Base-by-base conservation (phyloP, 1,140 invertebrate genomes). In the Potamilus streckersoni region DNA sequence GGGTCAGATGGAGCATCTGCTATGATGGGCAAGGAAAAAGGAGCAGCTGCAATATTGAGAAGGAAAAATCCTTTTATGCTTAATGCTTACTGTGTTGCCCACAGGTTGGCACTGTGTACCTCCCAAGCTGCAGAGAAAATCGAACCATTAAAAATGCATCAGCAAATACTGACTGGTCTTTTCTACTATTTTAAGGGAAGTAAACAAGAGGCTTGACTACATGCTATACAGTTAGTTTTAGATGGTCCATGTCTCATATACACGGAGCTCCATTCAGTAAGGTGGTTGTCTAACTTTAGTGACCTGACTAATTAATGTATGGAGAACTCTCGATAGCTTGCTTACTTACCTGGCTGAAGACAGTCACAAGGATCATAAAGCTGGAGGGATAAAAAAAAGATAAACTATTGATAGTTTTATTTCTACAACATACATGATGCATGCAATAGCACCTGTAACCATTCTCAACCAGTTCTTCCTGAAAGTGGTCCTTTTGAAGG, bases 251-350 rank as follows among this genome's bases (percentile, higher is more conserved):
- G 15, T 14, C 76, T 74, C n/a, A 65, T 20, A 11, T 56, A 31
- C 31, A 78, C 74, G 58, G 72, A 74, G 56, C 57, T 78, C 19
- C 76, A 78, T 56, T 58, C 76, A 64, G 76, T 78, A 16, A 58
- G 72, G 55, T 78, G 76, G 72, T 17, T 78, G 55, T 74, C 67
- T 19, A 74, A 67, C 63, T 74, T 70, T 59, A 67, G 59, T 58
- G 77, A 72, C 19, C 59, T 79, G 20, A 56, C 23, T 56, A 31
- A 69, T 15, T 56, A 31, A 69, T 15, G 65, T 74, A 16, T 63
- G 69, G 20, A 67, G 76, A 19, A 73, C 31, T 23, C 63, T 69
- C 1, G 70, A 74, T 60, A 62, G 61, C 62, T n/a, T 74, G 3
- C 58, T 76, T 5, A 71, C 63, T 1, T 71, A 76, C 64, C 67